phyloP scores from a whole-genome alignment of 1,140 invertebrate genomes.

The Eupristina koningsbergeri region DNA sequence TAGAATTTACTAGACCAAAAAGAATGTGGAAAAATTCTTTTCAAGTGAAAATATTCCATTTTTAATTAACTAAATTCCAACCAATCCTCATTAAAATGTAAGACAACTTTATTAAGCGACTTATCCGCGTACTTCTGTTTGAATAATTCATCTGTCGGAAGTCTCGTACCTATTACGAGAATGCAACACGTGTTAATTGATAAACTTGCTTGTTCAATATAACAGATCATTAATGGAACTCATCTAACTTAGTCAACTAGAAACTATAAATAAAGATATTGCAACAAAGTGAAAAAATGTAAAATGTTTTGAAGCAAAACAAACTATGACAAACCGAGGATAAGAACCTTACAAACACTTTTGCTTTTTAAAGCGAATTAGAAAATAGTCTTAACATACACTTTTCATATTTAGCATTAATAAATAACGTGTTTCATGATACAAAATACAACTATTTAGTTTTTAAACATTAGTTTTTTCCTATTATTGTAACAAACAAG shows the following conservation, averaged over 20 bases:
- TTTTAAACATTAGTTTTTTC: too few species aligned
- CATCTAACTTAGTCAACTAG: neutral
- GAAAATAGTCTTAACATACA: neutral
- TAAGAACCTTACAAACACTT: neutral
- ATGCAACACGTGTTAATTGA: slow-evolving; percentile 46
- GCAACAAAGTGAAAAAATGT: neutral
- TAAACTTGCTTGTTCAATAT: slow-evolving; percentile 42
- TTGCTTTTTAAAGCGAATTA: neutral
- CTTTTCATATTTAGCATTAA: too few species aligned
- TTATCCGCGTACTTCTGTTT: slow-evolving; percentile 21
- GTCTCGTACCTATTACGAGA: slow-evolving; percentile 5
- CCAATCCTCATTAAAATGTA: slow-evolving; percentile 29
- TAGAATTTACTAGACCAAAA: neutral
- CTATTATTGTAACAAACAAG: too few species aligned
- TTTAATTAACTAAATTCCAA: slow-evolving; percentile 32
- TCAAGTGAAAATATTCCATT: slow-evolving; percentile 23
- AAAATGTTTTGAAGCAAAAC: neutral
- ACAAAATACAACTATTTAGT: too few species aligned
- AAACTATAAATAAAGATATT: neutral
- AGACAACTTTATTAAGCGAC: slow-evolving; percentile 44
- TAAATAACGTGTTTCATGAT: too few species aligned
- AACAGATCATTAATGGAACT: slow-evolving; percentile 33
- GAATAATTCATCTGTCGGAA: slow-evolving; percentile 49
- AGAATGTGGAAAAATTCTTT: slow-evolving; percentile 26
- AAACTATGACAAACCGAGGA: neutral